These are phyloP conservation scores for Polylopha cassiicola DNA, from an alignment of 2,888 invertebrate genomes.

Conservation along the genomic window DNA sequence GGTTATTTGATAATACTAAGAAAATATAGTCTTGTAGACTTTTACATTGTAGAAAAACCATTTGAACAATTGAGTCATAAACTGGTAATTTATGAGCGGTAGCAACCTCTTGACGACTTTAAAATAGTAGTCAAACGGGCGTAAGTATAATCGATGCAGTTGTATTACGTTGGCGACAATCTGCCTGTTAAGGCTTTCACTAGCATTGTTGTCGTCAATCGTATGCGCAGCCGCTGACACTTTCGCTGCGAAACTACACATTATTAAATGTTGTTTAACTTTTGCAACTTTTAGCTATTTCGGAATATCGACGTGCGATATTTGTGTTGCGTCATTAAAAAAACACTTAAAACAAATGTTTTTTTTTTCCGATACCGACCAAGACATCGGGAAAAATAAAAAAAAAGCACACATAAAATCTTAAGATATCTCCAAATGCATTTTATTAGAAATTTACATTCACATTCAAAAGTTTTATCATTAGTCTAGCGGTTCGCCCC, in stretches of 20 bases:
- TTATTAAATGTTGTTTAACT: constrained; percentile 42
- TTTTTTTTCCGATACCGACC: no score
- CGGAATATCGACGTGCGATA: constrained; percentile 29
- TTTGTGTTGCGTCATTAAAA: constrained; percentile 17
- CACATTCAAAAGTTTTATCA: no score
- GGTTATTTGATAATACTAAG: no score
- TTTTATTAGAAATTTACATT: no score
- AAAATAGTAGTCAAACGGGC: constrained; percentile 31
- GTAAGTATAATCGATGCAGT: constrained; percentile 36
- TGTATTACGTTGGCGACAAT: constrained; percentile 40
- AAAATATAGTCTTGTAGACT: no score
- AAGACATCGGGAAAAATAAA: no score
- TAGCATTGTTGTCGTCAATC: constrained; percentile 46
- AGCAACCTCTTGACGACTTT: no score
- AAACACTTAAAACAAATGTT: neutral
- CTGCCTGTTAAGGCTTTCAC: constrained; percentile 49
- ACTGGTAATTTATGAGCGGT: neutral
- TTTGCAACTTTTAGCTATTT: constrained; percentile 32
- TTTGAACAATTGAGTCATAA: neutral
- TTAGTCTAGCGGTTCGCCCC: no score
- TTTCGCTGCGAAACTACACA: constrained; percentile 49
- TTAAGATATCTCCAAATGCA: no score
- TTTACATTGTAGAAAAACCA: no score
- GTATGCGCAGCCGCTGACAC: constrained; percentile 34
- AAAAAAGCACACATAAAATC: no score